phyloP scores from a whole-genome alignment of 2,797 vertebrate genomes.

The Tenualosa ilisha region DNA sequence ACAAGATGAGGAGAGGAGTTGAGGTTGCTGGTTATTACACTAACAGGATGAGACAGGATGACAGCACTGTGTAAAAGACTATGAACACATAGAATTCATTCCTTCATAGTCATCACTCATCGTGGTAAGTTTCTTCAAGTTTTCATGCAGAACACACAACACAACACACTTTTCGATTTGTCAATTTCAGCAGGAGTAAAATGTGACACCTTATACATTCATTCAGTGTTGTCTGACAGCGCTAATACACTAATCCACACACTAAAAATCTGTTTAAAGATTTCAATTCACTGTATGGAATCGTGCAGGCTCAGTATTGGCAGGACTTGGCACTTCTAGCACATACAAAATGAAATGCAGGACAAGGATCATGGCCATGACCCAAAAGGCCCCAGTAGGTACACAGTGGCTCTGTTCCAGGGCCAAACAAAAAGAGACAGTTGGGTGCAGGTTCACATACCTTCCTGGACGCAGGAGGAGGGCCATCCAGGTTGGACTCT shows the following conservation, averaged over 20 bases:
- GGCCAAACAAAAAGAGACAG: background rate
- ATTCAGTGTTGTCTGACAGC: too few species aligned
- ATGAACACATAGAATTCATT: background rate
- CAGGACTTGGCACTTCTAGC: background rate
- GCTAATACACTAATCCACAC: too few species aligned
- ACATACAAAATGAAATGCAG: background rate
- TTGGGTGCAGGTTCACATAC: background rate
- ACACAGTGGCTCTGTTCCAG: background rate
- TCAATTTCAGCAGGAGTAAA: too few species aligned
- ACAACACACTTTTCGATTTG: too few species aligned
- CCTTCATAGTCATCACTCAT: background rate
- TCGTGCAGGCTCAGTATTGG: too few species aligned
- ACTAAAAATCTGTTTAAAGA: too few species aligned
- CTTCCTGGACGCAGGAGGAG: slow-evolving; percentile 66
- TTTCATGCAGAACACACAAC: background rate
- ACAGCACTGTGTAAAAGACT: background rate
- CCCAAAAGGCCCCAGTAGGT: background rate
- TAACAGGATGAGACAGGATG: background rate
- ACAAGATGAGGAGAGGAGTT: slow-evolving; percentile 49
- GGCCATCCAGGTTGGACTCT: slow-evolving; percentile 85
- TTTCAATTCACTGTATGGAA: too few species aligned
- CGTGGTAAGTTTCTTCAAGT: background rate
- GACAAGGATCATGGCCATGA: background rate
- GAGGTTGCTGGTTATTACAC: background rate
- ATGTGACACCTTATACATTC: too few species aligned